Evolutionary conservation across 1,140 invertebrate genomes (phyloP).

Genomic region (Hesperophylax magnus): DNA sequence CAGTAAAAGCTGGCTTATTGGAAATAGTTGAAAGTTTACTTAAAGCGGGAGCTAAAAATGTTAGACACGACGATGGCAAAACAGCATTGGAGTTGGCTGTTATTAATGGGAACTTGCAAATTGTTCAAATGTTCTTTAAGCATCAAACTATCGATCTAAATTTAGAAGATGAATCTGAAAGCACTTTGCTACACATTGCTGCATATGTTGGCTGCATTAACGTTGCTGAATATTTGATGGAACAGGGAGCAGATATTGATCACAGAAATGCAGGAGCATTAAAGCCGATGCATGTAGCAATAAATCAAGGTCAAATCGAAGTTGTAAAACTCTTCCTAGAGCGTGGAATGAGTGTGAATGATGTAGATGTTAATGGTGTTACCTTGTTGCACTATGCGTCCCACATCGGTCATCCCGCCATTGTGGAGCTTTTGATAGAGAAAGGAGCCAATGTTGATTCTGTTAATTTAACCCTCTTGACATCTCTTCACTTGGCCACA

Average conservation of each 20-base stretch:
- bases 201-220: not conserved
- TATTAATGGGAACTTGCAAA: not conserved
- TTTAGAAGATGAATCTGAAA: not conserved
- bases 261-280: not conserved
- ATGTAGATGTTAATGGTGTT: not conserved
- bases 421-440: not conserved
- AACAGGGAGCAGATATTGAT: not conserved
- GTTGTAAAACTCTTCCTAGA: constrained; percentile 3
- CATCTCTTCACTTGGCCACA: not conserved
- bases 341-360: not conserved
- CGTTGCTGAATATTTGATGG: not conserved
- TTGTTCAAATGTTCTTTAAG: not conserved
- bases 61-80: not conserved
- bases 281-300: constrained; percentile 8
- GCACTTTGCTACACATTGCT: not conserved
- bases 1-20: not conserved
- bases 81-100: not conserved
- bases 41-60: not conserved
- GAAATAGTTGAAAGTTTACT: not conserved
- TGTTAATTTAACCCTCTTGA: not conserved
- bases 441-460: not conserved
- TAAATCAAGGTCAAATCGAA: not conserved
- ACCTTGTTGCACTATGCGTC: constrained; percentile 8
- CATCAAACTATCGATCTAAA: not conserved
- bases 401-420: not conserved